A percentile compares a stretch with the other conserved stretches of the same genome.
phyloP scores from a whole-genome alignment of 2,888 invertebrate species.

The Acronicta aceris region DNA sequence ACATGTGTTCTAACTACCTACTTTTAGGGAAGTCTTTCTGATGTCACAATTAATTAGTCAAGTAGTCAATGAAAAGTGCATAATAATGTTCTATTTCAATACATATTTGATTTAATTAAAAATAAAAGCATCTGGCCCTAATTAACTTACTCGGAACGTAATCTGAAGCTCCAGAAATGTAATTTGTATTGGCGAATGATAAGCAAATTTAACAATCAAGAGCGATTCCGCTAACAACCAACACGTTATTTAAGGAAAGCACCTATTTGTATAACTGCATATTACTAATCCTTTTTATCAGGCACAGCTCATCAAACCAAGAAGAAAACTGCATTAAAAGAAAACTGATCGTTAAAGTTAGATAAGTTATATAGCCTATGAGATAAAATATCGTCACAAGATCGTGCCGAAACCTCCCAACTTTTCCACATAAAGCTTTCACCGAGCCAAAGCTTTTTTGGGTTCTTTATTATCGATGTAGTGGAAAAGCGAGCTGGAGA shows the following conservation, averaged over 20 bases:
- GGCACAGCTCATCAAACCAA: slow-evolving; percentile 8
- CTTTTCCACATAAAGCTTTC: slow-evolving; percentile 59
- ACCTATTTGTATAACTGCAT: too few species aligned
- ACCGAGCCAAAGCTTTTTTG: slow-evolving; percentile 59
- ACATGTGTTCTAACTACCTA: neutral
- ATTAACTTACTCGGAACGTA: too few species aligned
- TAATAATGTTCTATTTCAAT: too few species aligned
- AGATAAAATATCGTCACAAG: slow-evolving; percentile 58
- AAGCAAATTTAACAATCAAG: too few species aligned
- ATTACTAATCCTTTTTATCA: slow-evolving; percentile 7
- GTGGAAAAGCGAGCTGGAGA: slow-evolving; percentile 52
- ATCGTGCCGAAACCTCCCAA: slow-evolving; percentile 53
- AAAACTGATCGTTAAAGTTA: slow-evolving; percentile 33
- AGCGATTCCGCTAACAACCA: too few species aligned
- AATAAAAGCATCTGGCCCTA: too few species aligned
- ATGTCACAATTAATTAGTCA: neutral
- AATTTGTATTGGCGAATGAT: too few species aligned
- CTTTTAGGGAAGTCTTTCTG: slow-evolving; percentile 4
- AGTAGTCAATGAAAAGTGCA: too few species aligned
- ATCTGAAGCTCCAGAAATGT: too few species aligned
- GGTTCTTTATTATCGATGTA: slow-evolving; percentile 57
- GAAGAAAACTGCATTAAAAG: slow-evolving; percentile 24
- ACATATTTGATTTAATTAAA: too few species aligned
- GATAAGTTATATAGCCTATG: slow-evolving; percentile 51
- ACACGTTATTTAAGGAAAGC: too few species aligned